Evolutionary conservation across 2,888 invertebrate species (phyloP).

Genomic region (Temnothorax unifasciatus): DNA sequence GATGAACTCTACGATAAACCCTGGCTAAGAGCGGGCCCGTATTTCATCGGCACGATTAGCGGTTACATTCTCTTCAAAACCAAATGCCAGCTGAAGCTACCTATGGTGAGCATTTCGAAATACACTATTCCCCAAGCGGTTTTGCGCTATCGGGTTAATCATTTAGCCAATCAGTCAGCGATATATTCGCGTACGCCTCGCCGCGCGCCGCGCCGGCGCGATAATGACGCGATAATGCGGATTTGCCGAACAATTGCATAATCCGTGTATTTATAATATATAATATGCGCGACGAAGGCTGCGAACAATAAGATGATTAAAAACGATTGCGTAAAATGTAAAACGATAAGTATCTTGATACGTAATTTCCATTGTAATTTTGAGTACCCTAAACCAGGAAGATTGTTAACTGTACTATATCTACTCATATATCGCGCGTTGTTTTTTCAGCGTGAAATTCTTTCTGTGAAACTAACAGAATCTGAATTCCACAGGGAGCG

Average conservation of each 20-base stretch:
- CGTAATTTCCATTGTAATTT: background rate
- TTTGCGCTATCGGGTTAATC: background rate
- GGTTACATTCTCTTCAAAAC: slow-evolving; percentile 91
- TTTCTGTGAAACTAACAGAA: background rate
- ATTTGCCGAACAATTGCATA: slow-evolving; percentile 18
- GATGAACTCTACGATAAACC: slow-evolving; percentile 94
- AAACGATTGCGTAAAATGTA: background rate
- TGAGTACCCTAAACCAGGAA: background rate
- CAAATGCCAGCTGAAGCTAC: slow-evolving; percentile 88
- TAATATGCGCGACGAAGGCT: too few species aligned
- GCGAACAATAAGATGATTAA: background rate
- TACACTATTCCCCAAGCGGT: background rate
- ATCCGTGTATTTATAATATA: background rate
- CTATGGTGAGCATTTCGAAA: slow-evolving; percentile 76
- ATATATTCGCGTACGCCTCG: background rate
- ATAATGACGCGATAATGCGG: background rate
- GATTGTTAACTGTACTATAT: background rate
- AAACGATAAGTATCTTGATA: slow-evolving; percentile 2
- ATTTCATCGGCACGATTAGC: slow-evolving; percentile 92
- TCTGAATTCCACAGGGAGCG: slow-evolving; percentile 57
- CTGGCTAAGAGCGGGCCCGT: slow-evolving; percentile 93
- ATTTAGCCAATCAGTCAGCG: background rate
- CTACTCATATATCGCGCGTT: background rate
- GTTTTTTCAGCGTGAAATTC: background rate
- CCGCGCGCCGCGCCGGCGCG: background rate